These are phyloP conservation scores for Illadopsis cleaveri DNA, from an alignment of 2,113 vertebrate genomes.

Conservation along the genomic window DNA sequence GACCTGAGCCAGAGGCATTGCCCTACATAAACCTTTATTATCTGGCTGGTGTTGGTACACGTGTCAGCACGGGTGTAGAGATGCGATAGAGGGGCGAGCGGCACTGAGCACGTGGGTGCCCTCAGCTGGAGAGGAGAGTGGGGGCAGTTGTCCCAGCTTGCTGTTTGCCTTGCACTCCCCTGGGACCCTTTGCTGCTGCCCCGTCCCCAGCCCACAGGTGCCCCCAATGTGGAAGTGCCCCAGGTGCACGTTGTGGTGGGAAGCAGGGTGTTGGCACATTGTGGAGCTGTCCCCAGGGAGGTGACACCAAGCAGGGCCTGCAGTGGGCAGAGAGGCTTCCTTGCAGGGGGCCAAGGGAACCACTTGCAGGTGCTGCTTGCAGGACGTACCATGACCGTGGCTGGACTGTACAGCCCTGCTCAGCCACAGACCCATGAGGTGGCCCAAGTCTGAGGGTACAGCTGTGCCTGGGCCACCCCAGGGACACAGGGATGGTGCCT, in stretches of 20 bases:
- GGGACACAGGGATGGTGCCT: background rate
- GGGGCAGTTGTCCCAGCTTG: background rate
- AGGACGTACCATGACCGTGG: accelerated
- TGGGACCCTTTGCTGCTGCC: background rate
- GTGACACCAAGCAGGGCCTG: background rate
- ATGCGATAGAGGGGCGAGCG: background rate
- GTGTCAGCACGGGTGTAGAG: background rate
- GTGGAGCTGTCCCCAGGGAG: background rate
- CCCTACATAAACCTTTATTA: constrained; percentile 56
- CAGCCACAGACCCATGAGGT: background rate
- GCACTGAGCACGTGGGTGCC: background rate
- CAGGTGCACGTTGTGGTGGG: background rate
- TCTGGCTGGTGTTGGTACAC: constrained; percentile 40
- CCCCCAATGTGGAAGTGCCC: background rate
- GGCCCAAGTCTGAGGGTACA: accelerated
- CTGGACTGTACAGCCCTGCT: background rate
- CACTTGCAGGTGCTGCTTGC: accelerated
- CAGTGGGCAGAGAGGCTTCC: background rate
- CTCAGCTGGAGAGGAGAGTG: background rate
- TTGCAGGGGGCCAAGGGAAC: background rate
- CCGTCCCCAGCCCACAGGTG: background rate
- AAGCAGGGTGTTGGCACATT: background rate
- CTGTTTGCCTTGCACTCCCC: background rate
- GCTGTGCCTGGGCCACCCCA: accelerated
- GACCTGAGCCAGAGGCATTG: background rate